Percentiles rank a stretch among this genome's conserved stretches.
Conservation (phyloP, 2,888 invertebrate species). For the Smittia sp. region DNA sequence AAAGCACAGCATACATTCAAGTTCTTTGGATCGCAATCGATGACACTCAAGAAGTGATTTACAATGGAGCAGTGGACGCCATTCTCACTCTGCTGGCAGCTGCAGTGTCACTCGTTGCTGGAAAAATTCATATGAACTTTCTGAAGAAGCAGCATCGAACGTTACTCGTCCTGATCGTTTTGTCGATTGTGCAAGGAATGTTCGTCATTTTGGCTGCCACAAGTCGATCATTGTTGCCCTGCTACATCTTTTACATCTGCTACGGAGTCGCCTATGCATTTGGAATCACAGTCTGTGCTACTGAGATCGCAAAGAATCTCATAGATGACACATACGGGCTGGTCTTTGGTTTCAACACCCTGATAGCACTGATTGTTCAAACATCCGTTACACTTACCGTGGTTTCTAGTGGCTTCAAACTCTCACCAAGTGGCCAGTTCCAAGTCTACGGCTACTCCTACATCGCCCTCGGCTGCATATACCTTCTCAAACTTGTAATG, state of each 20-base stretch:
- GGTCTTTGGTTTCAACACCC: conserved; percentile 87
- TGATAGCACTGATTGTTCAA: conserved; percentile 75
- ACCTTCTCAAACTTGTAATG: conserved; percentile 3
- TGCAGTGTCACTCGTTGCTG: conserved; percentile 59
- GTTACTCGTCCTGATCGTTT: conserved; percentile 53
- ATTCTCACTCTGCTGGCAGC: conserved; percentile 67
- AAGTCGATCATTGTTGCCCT: conserved; percentile 62
- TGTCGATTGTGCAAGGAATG: conserved; percentile 58
- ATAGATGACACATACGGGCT: conserved; percentile 82
- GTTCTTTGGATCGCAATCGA: conserved; percentile 65
- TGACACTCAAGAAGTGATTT: conserved; percentile 49
- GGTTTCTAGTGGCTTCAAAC: conserved; percentile 34
- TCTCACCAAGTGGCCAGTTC: conserved; percentile 20
- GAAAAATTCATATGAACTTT: conserved; percentile 46
- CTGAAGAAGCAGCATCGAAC: conserved; percentile 49
- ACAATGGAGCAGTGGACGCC: conserved; percentile 82
- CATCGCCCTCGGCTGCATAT: not conserved
- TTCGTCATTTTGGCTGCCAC: conserved; percentile 59
- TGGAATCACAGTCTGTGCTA: conserved; percentile 77
- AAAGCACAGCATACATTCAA: conserved; percentile 69
- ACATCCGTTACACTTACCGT: conserved; percentile 63
- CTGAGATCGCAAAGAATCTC: conserved; percentile 80
- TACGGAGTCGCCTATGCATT: conserved; percentile 78
- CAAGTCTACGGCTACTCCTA: not conserved
- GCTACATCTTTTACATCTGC: conserved; percentile 72